Evolutionary conservation across 2,797 vertebrate species (phyloP), one percentile per base, ranked within the genome.

Genomic region (Heterohyrax brucei): DNA sequence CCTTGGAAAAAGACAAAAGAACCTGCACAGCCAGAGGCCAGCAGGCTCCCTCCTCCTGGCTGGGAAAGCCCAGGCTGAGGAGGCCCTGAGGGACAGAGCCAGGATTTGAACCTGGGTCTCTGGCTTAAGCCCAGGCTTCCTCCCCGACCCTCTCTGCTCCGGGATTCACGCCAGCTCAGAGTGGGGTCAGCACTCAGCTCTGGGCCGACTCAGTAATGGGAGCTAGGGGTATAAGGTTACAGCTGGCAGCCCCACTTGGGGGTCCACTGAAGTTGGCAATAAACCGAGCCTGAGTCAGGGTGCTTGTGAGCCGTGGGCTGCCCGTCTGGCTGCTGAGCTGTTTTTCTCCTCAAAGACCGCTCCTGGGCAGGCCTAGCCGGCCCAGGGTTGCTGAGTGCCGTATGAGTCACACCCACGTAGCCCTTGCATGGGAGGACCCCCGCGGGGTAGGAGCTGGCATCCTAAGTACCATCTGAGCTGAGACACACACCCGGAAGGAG

Each of bases 11-110:
- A 70, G 66, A 19, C 16, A 44, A 77, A 77, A 28, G 62, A 70
- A 16, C 28, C 28, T 0, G 0, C 1, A 0, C 14, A 19, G 3
- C 14, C 0, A 30, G 85, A 10, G 48, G 33, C 1, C 13, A 28
- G 0, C 3, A 0, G 1, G 0, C 13, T 2, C 3, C 44, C 75
- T 44, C 48, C 7, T 73, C 48, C 81, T 79, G 0, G 18, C 2
- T 0, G 18, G 39, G 90, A 72, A 59, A 66, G 8, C 62, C 7
- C 30, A 89, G 80, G 64, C 79, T 21, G 8, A 4, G 44, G 44
- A 3, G 33, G 3, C 44, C 44, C n/a, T 39, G 26, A 0, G 1
- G 28, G 84, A 16, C 21, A 28, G 72, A 56, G 19, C 30, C 9
- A 39, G 50, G 56, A 10, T 24, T 28, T 12, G 7, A 80, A 24